These are phyloP conservation scores for Zaprionus africanus DNA, from an alignment of 1,140 invertebrate species.

Conservation along the genomic window DNA sequence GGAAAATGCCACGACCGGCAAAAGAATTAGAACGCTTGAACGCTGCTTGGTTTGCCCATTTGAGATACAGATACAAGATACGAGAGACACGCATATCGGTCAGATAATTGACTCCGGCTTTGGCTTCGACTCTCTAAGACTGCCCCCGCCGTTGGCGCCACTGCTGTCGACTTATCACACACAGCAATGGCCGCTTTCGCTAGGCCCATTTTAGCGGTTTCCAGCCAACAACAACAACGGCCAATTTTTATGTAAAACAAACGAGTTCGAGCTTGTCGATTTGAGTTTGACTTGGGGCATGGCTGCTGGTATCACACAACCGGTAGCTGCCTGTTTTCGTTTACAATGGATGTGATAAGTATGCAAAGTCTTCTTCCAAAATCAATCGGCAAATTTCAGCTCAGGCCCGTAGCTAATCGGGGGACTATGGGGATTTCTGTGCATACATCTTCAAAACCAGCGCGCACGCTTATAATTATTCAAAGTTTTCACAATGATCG, in stretches of 20 bases:
- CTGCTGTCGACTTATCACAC: conserved; percentile 58
- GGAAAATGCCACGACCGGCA: conserved; percentile 27
- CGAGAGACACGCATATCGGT: conserved; percentile 19
- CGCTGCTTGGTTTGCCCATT: conserved; percentile 1
- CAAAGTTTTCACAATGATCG: conserved; percentile 41
- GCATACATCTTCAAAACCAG: neutral
- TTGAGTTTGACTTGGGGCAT: conserved; percentile 23
- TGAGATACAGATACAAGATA: conserved; percentile 25
- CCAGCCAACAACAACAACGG: conserved; percentile 23
- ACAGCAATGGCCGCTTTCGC: conserved; percentile 62
- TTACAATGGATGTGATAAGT: conserved; percentile 41
- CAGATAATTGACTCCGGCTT: conserved; percentile 23
- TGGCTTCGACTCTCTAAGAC: neutral
- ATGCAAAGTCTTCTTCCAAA: neutral
- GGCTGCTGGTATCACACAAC: conserved; percentile 45
- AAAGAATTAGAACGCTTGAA: conserved; percentile 35
- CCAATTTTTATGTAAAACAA: conserved; percentile 77
- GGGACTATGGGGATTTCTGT: neutral
- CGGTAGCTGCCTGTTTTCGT: conserved; percentile 50
- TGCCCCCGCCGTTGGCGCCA: conserved; percentile 56
- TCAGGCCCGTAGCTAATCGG: neutral
- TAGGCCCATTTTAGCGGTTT: conserved; percentile 65
- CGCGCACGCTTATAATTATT: conserved; percentile 11
- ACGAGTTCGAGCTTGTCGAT: conserved; percentile 55
- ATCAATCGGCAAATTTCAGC: conserved; percentile 16